Evolutionary conservation across 2,888 invertebrate species (phyloP), one percentile per base, ranked within the genome.

Genomic region (Drepanosiphum platanoidis): DNA sequence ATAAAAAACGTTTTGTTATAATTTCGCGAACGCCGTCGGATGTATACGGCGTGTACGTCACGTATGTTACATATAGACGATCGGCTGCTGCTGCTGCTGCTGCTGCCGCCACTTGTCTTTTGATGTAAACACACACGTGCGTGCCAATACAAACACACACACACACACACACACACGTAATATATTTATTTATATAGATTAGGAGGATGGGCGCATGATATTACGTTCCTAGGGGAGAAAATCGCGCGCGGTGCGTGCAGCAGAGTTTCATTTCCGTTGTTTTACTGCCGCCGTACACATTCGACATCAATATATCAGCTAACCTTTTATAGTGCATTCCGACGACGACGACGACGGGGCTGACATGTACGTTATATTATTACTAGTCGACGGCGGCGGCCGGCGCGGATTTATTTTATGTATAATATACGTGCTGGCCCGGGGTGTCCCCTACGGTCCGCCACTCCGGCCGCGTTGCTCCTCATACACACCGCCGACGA

Each of bases 221-320:
- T 52, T 27, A 61, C 11, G 61, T 61, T 61, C 27, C 9, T 61
- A 22, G 61, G 61, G 61, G 27, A n/a, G 11, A 9, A 9, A 61
- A n/a, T 22, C 61, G n/a, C 27, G 61, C n/a, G 27, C 9, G 27
- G 8, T 27, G 61, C 61, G 27, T 27, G 27, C 27, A 61, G 9
- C 27, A 7, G 61, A 22, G 27, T 61, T 61, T 61, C 61, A 61
- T 61, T 61, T 61, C 61, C 61, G 27, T 9, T n/a, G 61, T 61
- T 61, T 61, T 61, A 61, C 61, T 61, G 61, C 61, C n/a, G 27
- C 52, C 58, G 58, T n/a, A n/a, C n/a, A 58, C 27, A 27, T 61
- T 27, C 61, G 61, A 61, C 61, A 61, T 61, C 58, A n/a, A 58
- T 46, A 58, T 58, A 52, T 52, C 61, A 61, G 61, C 61, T 61